Evolutionary conservation across 1,140 invertebrate species (phyloP).

Genomic region (Cydia splendana): DNA sequence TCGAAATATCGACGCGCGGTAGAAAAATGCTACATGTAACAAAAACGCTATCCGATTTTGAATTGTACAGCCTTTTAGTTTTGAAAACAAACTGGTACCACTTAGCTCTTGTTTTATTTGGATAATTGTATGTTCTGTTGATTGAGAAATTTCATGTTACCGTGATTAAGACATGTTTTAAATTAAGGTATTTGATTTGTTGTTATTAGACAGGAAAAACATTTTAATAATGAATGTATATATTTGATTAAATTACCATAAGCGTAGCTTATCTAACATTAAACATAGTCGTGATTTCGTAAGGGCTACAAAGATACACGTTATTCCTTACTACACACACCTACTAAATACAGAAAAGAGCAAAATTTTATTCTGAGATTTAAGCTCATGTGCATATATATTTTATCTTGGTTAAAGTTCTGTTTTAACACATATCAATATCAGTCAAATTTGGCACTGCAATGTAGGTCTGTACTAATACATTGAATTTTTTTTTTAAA

Average conservation of each 20-base stretch:
- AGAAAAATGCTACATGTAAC: background rate
- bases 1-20: background rate
- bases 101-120: slow-evolving; percentile 2
- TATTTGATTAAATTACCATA: background rate
- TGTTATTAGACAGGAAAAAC: background rate
- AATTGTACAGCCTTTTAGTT: background rate
- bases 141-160: slow-evolving; percentile 6
- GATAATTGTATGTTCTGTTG: background rate
- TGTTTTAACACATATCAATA: too few species aligned
- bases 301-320: too few species aligned
- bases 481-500: too few species aligned
- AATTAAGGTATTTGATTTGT: background rate
- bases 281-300: too few species aligned
- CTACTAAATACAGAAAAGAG: too few species aligned
- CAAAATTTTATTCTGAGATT: too few species aligned
- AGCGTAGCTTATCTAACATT: background rate
- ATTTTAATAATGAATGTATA: background rate
- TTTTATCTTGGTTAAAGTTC: too few species aligned
- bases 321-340: too few species aligned
- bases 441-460: too few species aligned
- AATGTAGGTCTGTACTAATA: too few species aligned
- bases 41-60: slow-evolving; percentile 1
- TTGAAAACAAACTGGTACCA: slow-evolving; percentile 7
- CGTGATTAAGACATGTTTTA: slow-evolving; percentile 4
- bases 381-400: too few species aligned